Percentiles rank a stretch among this genome's conserved stretches.
phyloP scores from a whole-genome alignment of 2,888 invertebrate genomes.

The Polyommatus iphigenia region DNA sequence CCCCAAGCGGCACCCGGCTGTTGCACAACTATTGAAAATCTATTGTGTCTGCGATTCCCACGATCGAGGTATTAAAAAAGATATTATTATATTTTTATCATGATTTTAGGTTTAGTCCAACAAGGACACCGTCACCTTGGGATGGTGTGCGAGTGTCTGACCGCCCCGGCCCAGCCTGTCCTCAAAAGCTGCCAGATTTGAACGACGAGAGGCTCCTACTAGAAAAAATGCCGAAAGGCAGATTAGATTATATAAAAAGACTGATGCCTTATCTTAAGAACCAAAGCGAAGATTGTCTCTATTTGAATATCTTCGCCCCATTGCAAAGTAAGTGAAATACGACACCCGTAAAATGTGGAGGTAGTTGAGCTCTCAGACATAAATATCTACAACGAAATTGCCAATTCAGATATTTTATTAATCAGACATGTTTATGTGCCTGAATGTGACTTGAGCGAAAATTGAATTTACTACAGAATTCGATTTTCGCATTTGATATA shows the following conservation, averaged over 20 bases:
- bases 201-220: conserved; percentile 90
- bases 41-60: too few species aligned
- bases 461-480: background rate
- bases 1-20: too few species aligned
- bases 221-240: conserved; percentile 93
- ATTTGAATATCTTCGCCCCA: conserved; percentile 97
- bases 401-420: conserved; percentile 9
- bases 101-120: conserved; percentile 90
- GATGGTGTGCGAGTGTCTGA: conserved; percentile 91
- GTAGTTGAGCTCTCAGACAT: background rate
- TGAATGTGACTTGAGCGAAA: background rate
- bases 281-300: conserved; percentile 98
- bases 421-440: conserved; percentile 9
- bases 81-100: background rate
- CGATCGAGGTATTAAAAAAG: background rate
- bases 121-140: conserved; percentile 95
- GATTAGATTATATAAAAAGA: conserved; percentile 93
- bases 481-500: background rate
- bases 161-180: conserved; percentile 92
- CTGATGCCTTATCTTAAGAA: conserved; percentile 93
- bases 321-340: conserved; percentile 88
- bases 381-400: conserved; percentile 4
- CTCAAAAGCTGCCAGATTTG: conserved; percentile 92
- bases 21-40: too few species aligned
- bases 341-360: background rate